phyloP scores from a whole-genome alignment of 2,113 vertebrate species.

The Dasyprocta punctata region DNA sequence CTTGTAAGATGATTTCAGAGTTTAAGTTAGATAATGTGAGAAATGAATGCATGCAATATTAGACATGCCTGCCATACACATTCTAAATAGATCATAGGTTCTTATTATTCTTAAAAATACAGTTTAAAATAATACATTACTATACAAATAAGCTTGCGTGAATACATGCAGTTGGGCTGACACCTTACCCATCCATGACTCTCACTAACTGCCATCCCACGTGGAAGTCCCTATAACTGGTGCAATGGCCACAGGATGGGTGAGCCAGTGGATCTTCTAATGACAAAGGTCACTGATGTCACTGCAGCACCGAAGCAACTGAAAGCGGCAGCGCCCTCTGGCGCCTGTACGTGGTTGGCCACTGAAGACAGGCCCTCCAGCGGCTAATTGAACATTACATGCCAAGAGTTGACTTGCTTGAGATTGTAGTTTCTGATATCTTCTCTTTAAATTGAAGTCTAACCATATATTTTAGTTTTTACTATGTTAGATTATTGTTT shows the following conservation, averaged over 20 bases:
- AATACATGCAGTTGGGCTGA: background rate
- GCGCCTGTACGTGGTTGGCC: background rate
- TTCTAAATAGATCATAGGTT: background rate
- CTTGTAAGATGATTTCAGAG: background rate
- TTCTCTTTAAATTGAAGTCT: background rate
- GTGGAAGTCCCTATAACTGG: background rate
- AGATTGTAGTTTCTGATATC: background rate
- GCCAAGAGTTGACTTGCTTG: background rate
- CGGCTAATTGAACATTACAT: rapidly evolving
- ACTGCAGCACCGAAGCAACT: background rate
- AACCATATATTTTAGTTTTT: background rate
- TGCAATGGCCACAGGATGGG: background rate
- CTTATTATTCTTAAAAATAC: background rate
- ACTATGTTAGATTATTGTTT: background rate
- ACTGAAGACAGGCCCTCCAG: background rate
- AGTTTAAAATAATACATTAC: background rate
- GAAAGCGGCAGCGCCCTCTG: slow-evolving; percentile 4
- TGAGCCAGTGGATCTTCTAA: background rate
- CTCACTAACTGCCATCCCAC: background rate
- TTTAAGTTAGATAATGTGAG: background rate
- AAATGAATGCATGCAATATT: background rate
- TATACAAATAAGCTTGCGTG: background rate
- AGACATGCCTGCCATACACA: background rate
- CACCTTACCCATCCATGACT: background rate
- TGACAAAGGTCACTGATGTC: background rate